phyloP scores from a whole-genome alignment of 2,113 vertebrate genomes.

The Bos taurus region ARS-UCD2.0 NC_037337.1:46567501-46568000 shows the following conservation, averaged over 20 bases:
- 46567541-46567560: not conserved
- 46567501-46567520: not conserved
- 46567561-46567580: not conserved
- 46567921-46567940: not conserved
- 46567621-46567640: not conserved
- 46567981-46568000: not conserved
- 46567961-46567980: not conserved
- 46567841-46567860: not conserved
- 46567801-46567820: not conserved
- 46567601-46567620: not conserved
- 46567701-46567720: not conserved
- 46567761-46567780: not conserved
- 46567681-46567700: rapidly evolving
- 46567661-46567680: not conserved
- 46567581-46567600: not conserved
- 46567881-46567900: not conserved
- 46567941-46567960: not conserved
- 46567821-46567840: not conserved
- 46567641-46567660: not conserved
- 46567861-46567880: not conserved
- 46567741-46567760: not conserved
- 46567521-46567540: not conserved
- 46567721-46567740: not conserved
- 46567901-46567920: not conserved
- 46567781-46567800: not conserved